These are phyloP conservation scores for Aepyceros melampus DNA, from an alignment of 2,113 vertebrate species.

Conservation along the genomic window DNA sequence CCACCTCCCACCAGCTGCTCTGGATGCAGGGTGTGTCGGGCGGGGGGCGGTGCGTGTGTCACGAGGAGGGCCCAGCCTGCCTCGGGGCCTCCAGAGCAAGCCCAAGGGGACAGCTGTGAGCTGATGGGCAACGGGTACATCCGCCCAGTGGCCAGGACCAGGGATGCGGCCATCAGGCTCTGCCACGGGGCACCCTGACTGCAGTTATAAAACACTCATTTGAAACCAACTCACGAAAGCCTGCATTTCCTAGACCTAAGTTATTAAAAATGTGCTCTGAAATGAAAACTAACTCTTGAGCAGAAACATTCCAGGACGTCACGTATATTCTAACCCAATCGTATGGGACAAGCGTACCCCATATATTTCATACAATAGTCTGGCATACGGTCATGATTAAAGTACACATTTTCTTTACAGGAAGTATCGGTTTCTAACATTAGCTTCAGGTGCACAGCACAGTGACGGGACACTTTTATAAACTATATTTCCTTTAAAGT, in stretches of 20 bases:
- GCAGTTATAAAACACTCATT: neutral
- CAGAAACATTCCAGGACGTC: neutral
- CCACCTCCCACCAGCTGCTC: accelerated
- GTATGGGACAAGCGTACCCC: accelerated
- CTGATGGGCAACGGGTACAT: accelerated
- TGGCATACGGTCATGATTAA: neutral
- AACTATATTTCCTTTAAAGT: neutral
- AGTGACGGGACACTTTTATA: neutral
- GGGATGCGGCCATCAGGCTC: neutral
- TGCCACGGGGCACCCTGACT: accelerated
- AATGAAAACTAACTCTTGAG: neutral
- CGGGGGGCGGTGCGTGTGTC: accelerated
- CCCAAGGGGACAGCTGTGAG: neutral
- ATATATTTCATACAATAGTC: accelerated
- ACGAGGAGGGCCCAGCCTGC: neutral
- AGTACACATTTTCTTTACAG: accelerated
- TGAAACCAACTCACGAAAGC: neutral
- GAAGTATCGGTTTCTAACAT: neutral
- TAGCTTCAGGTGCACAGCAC: neutral
- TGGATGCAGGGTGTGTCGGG: neutral
- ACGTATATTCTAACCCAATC: neutral
- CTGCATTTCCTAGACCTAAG: neutral
- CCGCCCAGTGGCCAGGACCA: accelerated
- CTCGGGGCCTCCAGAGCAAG: accelerated
- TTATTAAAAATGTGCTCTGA: neutral